Base-by-base conservation (phyloP, 2,888 invertebrate species). In the Eubasilissa splendida region DNA sequence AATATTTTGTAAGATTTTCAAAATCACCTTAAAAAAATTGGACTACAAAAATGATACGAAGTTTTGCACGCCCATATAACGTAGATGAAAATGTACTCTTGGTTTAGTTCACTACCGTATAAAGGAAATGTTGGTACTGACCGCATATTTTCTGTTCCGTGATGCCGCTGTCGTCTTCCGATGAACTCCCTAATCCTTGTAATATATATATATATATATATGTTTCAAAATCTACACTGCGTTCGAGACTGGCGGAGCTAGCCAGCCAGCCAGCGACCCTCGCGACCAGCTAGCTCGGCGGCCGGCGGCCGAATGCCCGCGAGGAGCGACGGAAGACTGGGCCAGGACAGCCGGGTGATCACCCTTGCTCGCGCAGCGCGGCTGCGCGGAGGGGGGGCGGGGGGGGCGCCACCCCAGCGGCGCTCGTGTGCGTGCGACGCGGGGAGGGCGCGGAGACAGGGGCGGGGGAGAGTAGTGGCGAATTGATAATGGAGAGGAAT, bases 261-360 rank as follows among this genome's bases (percentile, higher is more conserved):
- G 42, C 4, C 42, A 7, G 42, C 42, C 42, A 42, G 42, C 42
- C 42, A 42, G 42, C 42, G 11, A 12, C 33, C 5, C 9, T n/a
- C 3, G 53, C 71, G 14, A 73, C 78, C 77, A 54, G 58, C 77
- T 70, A 12, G 10, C 14, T 14, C 78, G 78, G 63, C 78, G 50
- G 78, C 53, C 71, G 71, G 60, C 77, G 53, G 56, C 77, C 77
- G 70, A 77, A 70, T 77, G 76, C 76, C 76, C 63, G n/a, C 11
- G 54, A 53, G 78, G 71, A 73, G 63, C 9, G 71, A 60, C 54
- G 66, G 76, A 10, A 76, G 66, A 60, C 52, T 66, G 76, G 54
- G 65, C 54, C 52, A 66, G 76, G 66, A 65, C 31, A 56, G 71
- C 14, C 60, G 54, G 78, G 74, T 53, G 71, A 60, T 70, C 52